Evolutionary conservation across 2,797 vertebrate genomes (phyloP).

Genomic region (Ceyx erithaca): DNA sequence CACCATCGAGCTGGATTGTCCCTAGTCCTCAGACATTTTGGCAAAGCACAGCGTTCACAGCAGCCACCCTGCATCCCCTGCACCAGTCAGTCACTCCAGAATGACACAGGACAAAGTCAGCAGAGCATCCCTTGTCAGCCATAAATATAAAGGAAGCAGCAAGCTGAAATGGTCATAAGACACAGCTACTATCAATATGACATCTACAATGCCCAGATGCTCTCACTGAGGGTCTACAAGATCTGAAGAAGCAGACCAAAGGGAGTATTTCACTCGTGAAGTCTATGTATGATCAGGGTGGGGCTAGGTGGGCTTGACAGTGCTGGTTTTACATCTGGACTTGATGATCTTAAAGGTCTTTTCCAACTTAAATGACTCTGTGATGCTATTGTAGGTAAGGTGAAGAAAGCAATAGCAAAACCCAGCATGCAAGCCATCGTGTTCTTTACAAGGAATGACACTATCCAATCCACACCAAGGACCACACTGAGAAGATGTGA

Average conservation of each 20-base stretch:
- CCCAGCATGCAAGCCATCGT: background rate
- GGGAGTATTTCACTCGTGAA: background rate
- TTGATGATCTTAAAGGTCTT: background rate
- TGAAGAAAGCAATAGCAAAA: background rate
- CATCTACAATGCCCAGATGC: background rate
- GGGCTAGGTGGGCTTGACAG: background rate
- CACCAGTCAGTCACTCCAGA: background rate
- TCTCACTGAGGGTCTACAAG: background rate
- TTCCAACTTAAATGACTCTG: background rate
- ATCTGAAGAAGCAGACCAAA: background rate
- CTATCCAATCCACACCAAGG: background rate
- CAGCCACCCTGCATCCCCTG: background rate
- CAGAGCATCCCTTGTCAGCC: background rate
- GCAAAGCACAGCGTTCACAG: accelerated
- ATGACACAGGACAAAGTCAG: background rate
- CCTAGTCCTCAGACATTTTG: background rate
- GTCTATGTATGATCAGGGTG: background rate
- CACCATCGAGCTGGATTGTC: background rate
- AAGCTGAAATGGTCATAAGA: background rate
- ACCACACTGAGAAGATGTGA: accelerated
- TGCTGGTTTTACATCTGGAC: background rate
- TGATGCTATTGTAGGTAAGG: background rate
- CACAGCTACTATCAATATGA: background rate
- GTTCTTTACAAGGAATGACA: background rate
- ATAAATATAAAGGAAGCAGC: background rate